Conservation (phyloP, 2,113 vertebrate genomes). For the Xiphias gladius region DNA sequence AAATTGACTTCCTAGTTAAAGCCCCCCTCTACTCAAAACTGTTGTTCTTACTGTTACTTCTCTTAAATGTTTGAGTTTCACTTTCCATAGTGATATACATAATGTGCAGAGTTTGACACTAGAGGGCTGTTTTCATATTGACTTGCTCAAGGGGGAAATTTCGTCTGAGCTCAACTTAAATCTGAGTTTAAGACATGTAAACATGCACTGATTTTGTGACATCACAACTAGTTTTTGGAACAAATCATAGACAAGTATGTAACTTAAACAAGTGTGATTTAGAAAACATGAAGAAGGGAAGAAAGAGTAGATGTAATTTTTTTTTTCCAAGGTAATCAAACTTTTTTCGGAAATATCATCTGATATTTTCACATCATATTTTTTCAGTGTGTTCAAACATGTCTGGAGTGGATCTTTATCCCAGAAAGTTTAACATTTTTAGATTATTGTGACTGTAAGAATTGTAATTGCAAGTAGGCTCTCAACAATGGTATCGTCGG, state of each 20-base stretch:
- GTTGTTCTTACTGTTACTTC: not conserved
- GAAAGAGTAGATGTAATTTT: no score
- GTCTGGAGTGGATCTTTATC: not conserved
- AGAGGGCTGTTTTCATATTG: not conserved
- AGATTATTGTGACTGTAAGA: no score
- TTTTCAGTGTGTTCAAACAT: not conserved
- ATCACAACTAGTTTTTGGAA: not conserved
- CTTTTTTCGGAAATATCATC: no score
- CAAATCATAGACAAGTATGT: not conserved
- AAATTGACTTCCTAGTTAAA: not conserved
- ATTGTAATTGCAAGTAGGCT: no score
- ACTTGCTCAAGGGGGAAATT: not conserved
- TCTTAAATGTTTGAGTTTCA: not conserved
- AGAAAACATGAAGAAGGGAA: not conserved
- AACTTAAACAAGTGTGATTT: not conserved
- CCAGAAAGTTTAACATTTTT: no score
- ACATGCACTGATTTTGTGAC: not conserved
- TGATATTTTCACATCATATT: not conserved
- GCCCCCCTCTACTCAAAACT: not conserved
- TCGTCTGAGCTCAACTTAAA: not conserved
- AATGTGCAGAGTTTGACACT: conserved; percentile 1
- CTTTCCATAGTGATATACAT: not conserved
- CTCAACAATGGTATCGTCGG: no score
- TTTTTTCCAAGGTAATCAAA: no score
- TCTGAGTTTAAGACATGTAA: not conserved